Evolutionary conservation across 1,140 invertebrate genomes (phyloP).

Genomic region (Euwallacea similis): DNA sequence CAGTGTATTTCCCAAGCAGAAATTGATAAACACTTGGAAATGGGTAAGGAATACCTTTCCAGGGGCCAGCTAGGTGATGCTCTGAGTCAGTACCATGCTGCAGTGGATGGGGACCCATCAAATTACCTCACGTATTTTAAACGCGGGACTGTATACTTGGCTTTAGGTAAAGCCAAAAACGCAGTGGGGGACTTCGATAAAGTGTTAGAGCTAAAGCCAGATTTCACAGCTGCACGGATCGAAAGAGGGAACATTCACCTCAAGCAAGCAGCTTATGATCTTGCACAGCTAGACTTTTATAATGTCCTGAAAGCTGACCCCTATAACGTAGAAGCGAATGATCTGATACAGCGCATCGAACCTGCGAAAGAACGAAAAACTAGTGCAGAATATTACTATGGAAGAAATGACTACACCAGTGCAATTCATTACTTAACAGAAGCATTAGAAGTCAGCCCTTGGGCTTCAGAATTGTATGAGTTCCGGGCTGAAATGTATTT

Average conservation of each 20-base stretch:
- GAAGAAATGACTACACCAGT: constrained; percentile 66
- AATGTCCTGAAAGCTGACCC: constrained; percentile 77
- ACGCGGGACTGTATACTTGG: constrained; percentile 95
- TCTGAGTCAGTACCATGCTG: constrained; percentile 95
- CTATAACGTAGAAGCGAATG: constrained; percentile 73
- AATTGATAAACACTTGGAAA: constrained; percentile 89
- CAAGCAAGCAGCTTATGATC: constrained; percentile 83
- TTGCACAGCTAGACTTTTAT: constrained; percentile 81
- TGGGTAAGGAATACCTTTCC: constrained; percentile 88
- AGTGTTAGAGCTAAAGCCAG: constrained; percentile 91
- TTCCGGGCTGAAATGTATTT: constrained; percentile 85
- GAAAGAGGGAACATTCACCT: constrained; percentile 87
- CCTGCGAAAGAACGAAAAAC: constrained; percentile 68
- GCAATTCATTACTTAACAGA: constrained; percentile 72
- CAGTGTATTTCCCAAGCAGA: constrained; percentile 70
- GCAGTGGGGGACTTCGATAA: constrained; percentile 91
- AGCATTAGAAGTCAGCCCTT: constrained; percentile 87
- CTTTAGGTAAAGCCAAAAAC: constrained; percentile 93
- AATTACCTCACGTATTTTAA: constrained; percentile 96
- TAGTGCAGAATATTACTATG: constrained; percentile 67
- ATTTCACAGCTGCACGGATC: constrained; percentile 87
- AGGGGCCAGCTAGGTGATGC: constrained; percentile 95
- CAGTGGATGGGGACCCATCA: constrained; percentile 92
- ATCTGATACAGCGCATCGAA: constrained; percentile 66
- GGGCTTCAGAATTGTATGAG: constrained; percentile 82